Evolutionary conservation across 2,113 vertebrate species (phyloP), one percentile per base, ranked within the genome.

Genomic region (Pheucticus melanocephalus): DNA sequence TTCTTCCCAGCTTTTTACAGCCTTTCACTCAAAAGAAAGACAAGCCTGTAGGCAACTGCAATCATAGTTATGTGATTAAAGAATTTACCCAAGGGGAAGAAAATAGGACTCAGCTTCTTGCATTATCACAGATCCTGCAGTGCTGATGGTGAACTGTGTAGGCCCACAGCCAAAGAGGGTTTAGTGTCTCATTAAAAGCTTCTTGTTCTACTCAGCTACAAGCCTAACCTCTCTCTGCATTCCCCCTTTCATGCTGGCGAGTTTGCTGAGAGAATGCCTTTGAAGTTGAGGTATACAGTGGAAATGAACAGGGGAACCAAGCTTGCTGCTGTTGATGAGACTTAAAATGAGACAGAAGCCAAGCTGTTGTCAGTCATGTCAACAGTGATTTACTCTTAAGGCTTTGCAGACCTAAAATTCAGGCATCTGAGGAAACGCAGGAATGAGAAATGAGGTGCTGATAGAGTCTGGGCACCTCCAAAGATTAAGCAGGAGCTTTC

Each of bases 361-460:
- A 81, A 92, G 44, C 35, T 2, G 3, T 83, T 94, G 86, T 95
- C 91, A 84, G 68, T 96, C 92, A 86, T 81, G 92, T 96, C 94
- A 96, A 78, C 91, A 93, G 80, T 64, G 94, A 96, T 93, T 92
- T 93, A 73, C 51, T 81, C 60, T 35, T 88, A 90, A 95, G 88
- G 42, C 76, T 90, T 71, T 81, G 56, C 88, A 96, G 95, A 70
- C 51, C 42, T 63, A 84, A 86, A 94, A 86, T 78, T 73, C 86
- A 95, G 88, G 64, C 72, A 86, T 92, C 71, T 86, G 80, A 93
- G 47, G 59, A 91, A 95, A 92, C 0, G 0, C 76, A 86, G 80
- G 19, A 59, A 12, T 81, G 72, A 93, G 87, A 92, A 95, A 95
- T 66, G 28, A 93, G 60, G 91, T 94, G 91, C 53, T 94, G 95